Base-by-base conservation (phyloP, 2,888 invertebrate species). In the Pediacus dermestoides region DNA sequence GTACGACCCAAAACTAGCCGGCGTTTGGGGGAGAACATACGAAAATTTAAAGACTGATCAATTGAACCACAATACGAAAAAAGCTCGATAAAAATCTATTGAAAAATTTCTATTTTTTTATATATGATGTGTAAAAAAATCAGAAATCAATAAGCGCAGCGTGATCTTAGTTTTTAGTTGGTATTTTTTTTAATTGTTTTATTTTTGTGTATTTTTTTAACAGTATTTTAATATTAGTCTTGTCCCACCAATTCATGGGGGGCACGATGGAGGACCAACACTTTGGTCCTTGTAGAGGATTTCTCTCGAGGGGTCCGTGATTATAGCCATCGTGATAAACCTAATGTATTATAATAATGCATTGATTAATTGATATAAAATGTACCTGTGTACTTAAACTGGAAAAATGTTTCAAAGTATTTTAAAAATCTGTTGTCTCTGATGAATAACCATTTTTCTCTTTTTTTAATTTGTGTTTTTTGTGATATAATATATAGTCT, bases 341-440 rank as follows among this genome's bases (percentile, higher is more conserved):
- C 37, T 15, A 35, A 43, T 59, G 58, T 57, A 58, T 59, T 59
- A 59, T 53, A 58, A 49, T 59, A 59, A 55, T 58, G 54, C 57
- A 57, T 49, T 44, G n/a, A 7, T 7, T 18, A 18, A 48, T 44
- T 50, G 57, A 58, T 58, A 55, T 57, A 46, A 48, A 48, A 40
- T 49, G 61, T 61, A 61, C 61, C 61, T 61, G 61, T 50, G 56
- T 59, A 60, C 58, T 61, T 60, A 60, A 55, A 43, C n/a, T n/a
- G n/a, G n/a, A n/a, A n/a, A n/a, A n/a, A n/a, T n/a, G n/a, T n/a
- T n/a, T n/a, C n/a, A n/a, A n/a, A n/a, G n/a, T n/a, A n/a, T n/a
- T n/a, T n/a, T n/a, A n/a, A n/a, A n/a, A n/a, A n/a, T n/a, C n/a
- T n/a, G n/a, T n/a, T n/a, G n/a, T n/a, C n/a, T n/a, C n/a, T n/a